Evolutionary conservation across 2,113 vertebrate species (phyloP).

Genomic region (Rousettus leschenaultii): DNA sequence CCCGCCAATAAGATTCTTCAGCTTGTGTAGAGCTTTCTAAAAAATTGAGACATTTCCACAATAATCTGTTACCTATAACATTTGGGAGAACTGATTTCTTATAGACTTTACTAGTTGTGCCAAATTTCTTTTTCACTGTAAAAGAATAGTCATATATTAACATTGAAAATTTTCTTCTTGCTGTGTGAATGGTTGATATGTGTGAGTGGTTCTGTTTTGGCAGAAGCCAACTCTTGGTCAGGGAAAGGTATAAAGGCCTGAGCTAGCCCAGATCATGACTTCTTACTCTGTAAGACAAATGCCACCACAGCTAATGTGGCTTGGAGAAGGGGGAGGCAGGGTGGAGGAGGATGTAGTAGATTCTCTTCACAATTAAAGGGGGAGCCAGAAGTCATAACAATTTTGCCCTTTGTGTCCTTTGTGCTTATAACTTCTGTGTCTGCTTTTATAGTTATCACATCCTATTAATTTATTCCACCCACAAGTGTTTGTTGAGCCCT

Average conservation of each 20-base stretch:
- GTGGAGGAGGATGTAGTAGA: accelerated
- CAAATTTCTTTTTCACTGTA: neutral
- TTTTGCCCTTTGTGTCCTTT: no score
- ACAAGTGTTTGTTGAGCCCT: neutral
- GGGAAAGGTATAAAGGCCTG: neutral
- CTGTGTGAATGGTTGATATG: neutral
- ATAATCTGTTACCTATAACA: neutral
- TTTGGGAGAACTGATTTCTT: neutral
- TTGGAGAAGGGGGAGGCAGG: accelerated
- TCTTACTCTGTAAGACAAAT: neutral
- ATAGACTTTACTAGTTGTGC: neutral
- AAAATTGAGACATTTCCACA: neutral
- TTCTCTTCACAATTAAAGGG: neutral
- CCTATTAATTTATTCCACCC: neutral
- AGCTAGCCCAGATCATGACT: neutral
- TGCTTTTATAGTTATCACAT: neutral
- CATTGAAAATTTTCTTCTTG: neutral
- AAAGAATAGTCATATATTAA: neutral
- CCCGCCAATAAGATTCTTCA: neutral
- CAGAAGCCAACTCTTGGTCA: neutral
- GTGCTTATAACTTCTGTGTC: neutral
- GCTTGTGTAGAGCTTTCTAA: neutral
- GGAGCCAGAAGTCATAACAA: neutral
- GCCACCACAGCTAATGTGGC: accelerated
- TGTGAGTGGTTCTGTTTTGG: neutral